phyloP scores from a whole-genome alignment of 1,140 invertebrate genomes.

The Trachelipus rathkii region DNA sequence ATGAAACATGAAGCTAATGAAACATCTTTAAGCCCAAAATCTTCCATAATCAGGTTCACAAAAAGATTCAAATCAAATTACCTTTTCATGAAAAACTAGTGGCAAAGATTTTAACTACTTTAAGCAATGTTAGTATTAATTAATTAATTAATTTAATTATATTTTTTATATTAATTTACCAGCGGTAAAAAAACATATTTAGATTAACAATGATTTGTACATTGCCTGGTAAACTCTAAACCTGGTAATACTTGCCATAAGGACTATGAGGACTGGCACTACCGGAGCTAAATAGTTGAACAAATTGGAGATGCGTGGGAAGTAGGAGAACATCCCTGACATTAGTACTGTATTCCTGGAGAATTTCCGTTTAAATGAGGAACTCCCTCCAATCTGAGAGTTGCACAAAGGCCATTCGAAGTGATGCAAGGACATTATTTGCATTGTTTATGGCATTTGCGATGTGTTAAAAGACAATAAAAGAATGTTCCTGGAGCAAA shows the following conservation, averaged over 20 bases:
- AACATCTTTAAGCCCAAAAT: too few species aligned
- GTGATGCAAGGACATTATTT: conserved; percentile 25
- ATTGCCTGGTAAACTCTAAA: conserved; percentile 16
- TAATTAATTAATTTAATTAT: too few species aligned
- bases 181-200: too few species aligned
- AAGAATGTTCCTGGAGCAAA: conserved; percentile 85
- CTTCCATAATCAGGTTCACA: too few species aligned
- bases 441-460: conserved; percentile 84
- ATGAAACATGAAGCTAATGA: too few species aligned
- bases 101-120: too few species aligned
- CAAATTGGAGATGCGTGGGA: conserved; percentile 27
- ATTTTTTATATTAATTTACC: too few species aligned
- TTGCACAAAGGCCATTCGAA: conserved; percentile 37
- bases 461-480: conserved; percentile 84
- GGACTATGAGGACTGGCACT: conserved; percentile 34
- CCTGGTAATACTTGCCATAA: conserved; percentile 34
- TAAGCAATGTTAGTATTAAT: too few species aligned
- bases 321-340: conserved; percentile 21
- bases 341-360: conserved; percentile 20
- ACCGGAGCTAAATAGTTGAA: conserved; percentile 32
- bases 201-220: not conserved
- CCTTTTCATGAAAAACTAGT: too few species aligned
- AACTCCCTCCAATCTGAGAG: conserved; percentile 34
- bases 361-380: conserved; percentile 3
- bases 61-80: too few species aligned